Evolutionary conservation across 2,888 invertebrate species (phyloP), one percentile per base, ranked within the genome.

Genomic region (Labia minor): DNA sequence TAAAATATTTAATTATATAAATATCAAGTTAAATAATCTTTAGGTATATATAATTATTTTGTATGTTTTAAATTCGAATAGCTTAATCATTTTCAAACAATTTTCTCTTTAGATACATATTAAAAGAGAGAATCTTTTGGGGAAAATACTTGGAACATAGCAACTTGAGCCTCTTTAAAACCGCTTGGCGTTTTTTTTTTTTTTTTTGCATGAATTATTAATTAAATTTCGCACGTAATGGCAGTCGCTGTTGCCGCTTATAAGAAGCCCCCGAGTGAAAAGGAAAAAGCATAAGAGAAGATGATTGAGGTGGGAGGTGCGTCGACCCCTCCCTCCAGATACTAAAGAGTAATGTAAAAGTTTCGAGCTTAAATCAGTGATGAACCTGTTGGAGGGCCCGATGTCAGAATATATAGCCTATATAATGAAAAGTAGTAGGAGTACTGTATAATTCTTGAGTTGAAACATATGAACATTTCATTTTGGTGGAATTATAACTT

Each of bases 261-360:
- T 14, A 49, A 49, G 49, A 49, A 49, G 16, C n/a, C n/a, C n/a
- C 16, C 2, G 49, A 49, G 49, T 49, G 49, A 49, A 49, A n/a
- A 11, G 49, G 49, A 16, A 49, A 49, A 49, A 49, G 49, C 49
- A 16, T 49, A 49, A 16, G 16, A 16, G 16, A 49, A 49, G 49
- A 49, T 11, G 49, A 49, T 49, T 11, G 49, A n/a, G 14, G 14
- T 49, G 14, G 49, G 49, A 2, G 49, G 2, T 3, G 26, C 26
- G 8, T 3, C 26, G 4, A 26, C 4, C 26, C 26, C 26, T 26
- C 26, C 8, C 26, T 26, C 26, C 16, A 16, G 49, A 49, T 49
- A 49, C 49, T 49, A 49, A 49, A 49, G 49, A 49, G 49, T 49
- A 49, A 49, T 49, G 49, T 49, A 49, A 49, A 49, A 49, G 49